Percentiles rank a stretch among this genome's conserved stretches.
Conservation (phyloP, 2,113 vertebrate genomes). For the Myxocyprinus asiaticus region DNA sequence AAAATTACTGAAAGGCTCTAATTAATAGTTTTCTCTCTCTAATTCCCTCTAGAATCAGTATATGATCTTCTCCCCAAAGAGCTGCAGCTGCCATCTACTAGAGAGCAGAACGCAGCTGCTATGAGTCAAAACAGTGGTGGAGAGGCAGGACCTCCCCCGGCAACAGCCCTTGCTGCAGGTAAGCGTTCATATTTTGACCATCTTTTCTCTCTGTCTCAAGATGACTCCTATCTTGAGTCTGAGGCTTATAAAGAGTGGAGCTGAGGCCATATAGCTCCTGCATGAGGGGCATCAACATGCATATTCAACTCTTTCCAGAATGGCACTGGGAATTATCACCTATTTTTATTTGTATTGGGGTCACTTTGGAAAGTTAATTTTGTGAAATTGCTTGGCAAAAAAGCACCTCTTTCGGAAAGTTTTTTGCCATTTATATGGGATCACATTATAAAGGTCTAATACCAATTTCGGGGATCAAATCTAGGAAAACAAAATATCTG, state of each 20-base stretch:
- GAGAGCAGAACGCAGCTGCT: slow-evolving; percentile 82
- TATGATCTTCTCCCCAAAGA: slow-evolving; percentile 97
- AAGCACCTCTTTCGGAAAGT: neutral
- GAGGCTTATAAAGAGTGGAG: neutral
- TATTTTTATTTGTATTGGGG: neutral
- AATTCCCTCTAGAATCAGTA: slow-evolving; percentile 83
- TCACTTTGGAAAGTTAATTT: neutral
- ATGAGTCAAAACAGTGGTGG: slow-evolving; percentile 98
- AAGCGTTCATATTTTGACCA: slow-evolving; percentile 72
- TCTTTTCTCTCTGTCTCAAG: slow-evolving; percentile 58
- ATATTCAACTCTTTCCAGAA: neutral
- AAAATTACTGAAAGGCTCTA: too few species aligned
- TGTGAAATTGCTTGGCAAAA: neutral
- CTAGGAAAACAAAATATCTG: neutral
- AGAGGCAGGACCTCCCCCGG: slow-evolving; percentile 89
- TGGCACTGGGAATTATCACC: neutral
- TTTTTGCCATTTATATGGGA: neutral
- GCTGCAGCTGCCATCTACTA: slow-evolving; percentile 87
- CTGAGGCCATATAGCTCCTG: neutral
- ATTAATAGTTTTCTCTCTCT: neutral
- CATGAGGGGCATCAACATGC: neutral
- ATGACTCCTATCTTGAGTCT: neutral
- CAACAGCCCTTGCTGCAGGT: slow-evolving; percentile 90
- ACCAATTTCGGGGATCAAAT: neutral
- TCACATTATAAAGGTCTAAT: neutral